Conservation (phyloP, 2,888 invertebrate genomes). For the Archips xylosteana region DNA sequence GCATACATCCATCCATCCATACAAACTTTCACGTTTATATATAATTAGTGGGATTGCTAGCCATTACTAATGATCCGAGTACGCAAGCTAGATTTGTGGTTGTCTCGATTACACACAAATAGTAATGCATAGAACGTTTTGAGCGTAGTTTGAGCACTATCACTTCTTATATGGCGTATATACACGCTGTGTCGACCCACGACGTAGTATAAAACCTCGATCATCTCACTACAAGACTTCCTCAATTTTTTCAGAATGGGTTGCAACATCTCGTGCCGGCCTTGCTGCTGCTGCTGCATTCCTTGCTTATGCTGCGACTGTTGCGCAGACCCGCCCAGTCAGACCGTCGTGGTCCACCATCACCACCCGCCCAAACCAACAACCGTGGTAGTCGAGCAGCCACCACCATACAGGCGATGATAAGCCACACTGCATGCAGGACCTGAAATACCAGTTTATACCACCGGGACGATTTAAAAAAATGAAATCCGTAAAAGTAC, state of each 20-base stretch:
- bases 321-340: conserved; percentile 59
- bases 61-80: too few relatives aligned
- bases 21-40: too few relatives aligned
- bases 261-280: conserved; percentile 75
- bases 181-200: too few relatives aligned
- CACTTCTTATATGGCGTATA: too few relatives aligned
- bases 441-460: not conserved
- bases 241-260: conserved; percentile 70
- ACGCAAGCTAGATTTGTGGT: too few relatives aligned
- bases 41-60: too few relatives aligned
- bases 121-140: too few relatives aligned
- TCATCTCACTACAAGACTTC: not conserved
- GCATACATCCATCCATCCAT: too few relatives aligned
- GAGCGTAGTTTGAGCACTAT: too few relatives aligned
- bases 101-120: too few relatives aligned
- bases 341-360: conserved; percentile 53
- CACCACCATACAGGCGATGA: conserved; percentile 56
- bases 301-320: conserved; percentile 77
- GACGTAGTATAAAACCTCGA: not conserved
- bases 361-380: conserved; percentile 50
- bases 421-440: not conserved
- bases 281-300: conserved; percentile 78
- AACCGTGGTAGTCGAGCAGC: conserved; percentile 52
- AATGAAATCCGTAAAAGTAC: too few relatives aligned
- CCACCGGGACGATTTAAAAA: too few relatives aligned